A percentile compares a stretch with the other conserved stretches of the same genome.
Evolutionary conservation across 1,140 invertebrate species (phyloP).

Genomic region (Apis laboriosa): DNA sequence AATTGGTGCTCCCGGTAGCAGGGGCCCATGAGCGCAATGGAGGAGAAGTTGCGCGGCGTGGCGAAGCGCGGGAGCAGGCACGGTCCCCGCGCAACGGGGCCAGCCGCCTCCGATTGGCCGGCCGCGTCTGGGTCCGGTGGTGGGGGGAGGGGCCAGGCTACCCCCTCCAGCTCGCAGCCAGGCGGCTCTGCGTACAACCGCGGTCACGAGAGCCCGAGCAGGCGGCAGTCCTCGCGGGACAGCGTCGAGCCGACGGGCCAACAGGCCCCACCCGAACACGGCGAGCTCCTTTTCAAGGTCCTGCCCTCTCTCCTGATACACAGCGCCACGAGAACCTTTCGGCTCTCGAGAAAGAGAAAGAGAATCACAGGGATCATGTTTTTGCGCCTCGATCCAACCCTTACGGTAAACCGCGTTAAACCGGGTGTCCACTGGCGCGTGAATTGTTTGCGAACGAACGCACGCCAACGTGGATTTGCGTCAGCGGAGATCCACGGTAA

Average conservation of each 20-base stretch:
- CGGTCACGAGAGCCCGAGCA: constrained; percentile 63
- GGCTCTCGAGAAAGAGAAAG: background rate
- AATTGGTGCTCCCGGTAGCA: constrained; percentile 80
- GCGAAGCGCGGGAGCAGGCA: constrained; percentile 60
- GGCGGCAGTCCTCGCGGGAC: constrained; percentile 69
- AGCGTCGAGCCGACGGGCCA: constrained; percentile 62
- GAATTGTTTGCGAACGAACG: too few species aligned
- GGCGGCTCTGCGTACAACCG: constrained; percentile 50
- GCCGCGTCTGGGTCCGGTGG: constrained; percentile 25
- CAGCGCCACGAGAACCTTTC: background rate
- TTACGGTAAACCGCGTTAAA: too few species aligned
- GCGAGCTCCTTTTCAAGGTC: constrained; percentile 78
- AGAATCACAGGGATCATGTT: background rate
- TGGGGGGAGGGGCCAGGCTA: constrained; percentile 53
- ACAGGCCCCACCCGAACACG: constrained; percentile 75
- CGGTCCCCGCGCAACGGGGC: constrained; percentile 43
- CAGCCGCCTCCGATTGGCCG: constrained; percentile 66
- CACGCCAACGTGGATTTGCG: too few species aligned
- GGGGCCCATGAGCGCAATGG: constrained; percentile 72
- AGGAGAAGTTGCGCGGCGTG: constrained; percentile 68
- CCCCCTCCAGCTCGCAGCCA: constrained; percentile 53
- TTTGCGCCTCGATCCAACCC: background rate
- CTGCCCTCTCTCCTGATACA: constrained; percentile 54
- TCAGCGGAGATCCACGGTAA: too few species aligned
- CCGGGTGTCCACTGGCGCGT: too few species aligned